Conservation (phyloP, 2,797 vertebrate genomes). For the Coreius guichenoti region DNA sequence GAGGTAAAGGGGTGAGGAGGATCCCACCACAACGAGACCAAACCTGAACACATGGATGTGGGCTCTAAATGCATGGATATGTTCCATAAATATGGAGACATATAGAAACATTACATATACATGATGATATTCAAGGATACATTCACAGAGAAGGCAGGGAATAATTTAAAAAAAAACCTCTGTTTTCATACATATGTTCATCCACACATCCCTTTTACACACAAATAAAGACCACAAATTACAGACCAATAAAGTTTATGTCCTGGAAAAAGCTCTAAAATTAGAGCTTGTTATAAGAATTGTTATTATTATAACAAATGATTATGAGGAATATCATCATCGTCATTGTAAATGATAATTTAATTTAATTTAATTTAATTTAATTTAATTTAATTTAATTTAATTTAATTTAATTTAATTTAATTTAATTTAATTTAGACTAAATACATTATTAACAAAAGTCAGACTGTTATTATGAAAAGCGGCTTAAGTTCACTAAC, state of each 20-base stretch:
- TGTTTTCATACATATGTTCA: neutral
- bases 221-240: neutral
- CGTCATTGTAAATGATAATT: neutral
- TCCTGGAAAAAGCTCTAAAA: neutral
- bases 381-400: neutral
- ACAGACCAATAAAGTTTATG: neutral
- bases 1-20: neutral
- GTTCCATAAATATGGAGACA: neutral
- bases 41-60: neutral
- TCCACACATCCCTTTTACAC: neutral
- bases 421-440: neutral
- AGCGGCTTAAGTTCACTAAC: neutral
- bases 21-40: neutral
- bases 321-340: neutral
- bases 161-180: neutral
- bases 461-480: conserved; percentile 37
- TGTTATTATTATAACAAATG: neutral
- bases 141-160: neutral
- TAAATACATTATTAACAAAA: too few species aligned
- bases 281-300: too few species aligned
- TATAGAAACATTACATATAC: neutral
- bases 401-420: neutral
- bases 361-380: neutral
- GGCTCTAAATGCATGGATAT: neutral
- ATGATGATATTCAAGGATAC: neutral